These are phyloP conservation scores for Stichodactyla mertensii DNA, from an alignment of 64 coral and sea anemone species.

Conservation along the genomic window DNA sequence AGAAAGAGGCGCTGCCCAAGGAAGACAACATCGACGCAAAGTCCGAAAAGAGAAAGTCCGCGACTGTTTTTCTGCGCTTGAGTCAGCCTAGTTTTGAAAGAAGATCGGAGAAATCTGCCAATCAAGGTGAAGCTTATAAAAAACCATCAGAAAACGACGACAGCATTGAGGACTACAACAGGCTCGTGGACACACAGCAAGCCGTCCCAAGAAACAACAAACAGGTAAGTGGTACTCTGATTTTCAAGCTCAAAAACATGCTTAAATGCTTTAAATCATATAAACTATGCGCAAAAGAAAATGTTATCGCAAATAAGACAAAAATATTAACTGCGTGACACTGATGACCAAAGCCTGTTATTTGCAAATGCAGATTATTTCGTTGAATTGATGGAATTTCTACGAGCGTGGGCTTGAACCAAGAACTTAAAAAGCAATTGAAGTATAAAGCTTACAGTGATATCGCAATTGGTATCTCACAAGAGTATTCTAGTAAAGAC, in stretches of 20 bases:
- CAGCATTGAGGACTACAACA: neutral
- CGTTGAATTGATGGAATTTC: neutral
- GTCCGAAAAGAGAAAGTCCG: neutral
- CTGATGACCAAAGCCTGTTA: neutral
- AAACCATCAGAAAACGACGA: neutral
- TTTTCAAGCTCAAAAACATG: neutral
- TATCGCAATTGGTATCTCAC: neutral
- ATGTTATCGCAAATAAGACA: neutral
- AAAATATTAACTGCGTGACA: neutral
- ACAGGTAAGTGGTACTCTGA: neutral
- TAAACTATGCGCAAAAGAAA: no score
- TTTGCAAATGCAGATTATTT: neutral
- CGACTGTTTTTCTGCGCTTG: neutral
- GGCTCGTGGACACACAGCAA: neutral
- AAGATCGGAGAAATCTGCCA: neutral
- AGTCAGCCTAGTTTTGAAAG: neutral
- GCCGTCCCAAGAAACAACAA: neutral
- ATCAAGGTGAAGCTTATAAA: neutral
- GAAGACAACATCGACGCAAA: neutral
- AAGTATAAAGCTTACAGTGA: neutral
- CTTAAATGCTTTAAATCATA: neutral
- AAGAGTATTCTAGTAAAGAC: neutral
- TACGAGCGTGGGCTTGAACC: neutral
- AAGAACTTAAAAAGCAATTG: neutral
- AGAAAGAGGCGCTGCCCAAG: neutral